Evolutionary conservation across 64 coral and sea anemone genomes (phyloP).

Genomic region (Dendronephthya gigantea): DNA sequence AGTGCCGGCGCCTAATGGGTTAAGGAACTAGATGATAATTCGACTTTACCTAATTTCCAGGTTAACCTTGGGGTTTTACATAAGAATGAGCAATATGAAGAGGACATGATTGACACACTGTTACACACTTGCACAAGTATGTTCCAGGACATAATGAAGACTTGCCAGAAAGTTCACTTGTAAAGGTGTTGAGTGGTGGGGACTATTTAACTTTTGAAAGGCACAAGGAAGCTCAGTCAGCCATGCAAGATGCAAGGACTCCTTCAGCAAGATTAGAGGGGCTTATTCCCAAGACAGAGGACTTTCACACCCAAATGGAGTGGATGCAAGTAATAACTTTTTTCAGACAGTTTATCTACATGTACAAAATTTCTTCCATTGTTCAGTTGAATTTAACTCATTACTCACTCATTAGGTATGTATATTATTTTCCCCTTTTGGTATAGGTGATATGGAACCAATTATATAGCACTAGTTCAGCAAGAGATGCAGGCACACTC

Average conservation of each 20-base stretch:
- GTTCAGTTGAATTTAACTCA: background rate
- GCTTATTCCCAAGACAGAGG: background rate
- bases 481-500: constrained; percentile 5
- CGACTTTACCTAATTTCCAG: too few species aligned
- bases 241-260: constrained; percentile 21
- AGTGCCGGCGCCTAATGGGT: too few species aligned
- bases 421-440: background rate
- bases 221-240: background rate
- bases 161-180: background rate
- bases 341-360: too few species aligned
- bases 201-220: constrained; percentile 19
- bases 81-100: background rate
- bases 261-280: background rate
- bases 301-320: constrained; percentile 20
- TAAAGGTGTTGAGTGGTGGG: background rate
- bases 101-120: background rate
- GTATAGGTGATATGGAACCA: constrained; percentile 22
- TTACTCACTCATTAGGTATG: background rate
- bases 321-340: background rate
- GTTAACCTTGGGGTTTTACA: too few species aligned
- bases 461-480: constrained; percentile 3
- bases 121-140: background rate
- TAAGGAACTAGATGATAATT: too few species aligned
- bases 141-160: background rate
- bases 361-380: too few species aligned